phyloP scores from a whole-genome alignment of 2,113 vertebrate species.

The Origma solitaria region DNA sequence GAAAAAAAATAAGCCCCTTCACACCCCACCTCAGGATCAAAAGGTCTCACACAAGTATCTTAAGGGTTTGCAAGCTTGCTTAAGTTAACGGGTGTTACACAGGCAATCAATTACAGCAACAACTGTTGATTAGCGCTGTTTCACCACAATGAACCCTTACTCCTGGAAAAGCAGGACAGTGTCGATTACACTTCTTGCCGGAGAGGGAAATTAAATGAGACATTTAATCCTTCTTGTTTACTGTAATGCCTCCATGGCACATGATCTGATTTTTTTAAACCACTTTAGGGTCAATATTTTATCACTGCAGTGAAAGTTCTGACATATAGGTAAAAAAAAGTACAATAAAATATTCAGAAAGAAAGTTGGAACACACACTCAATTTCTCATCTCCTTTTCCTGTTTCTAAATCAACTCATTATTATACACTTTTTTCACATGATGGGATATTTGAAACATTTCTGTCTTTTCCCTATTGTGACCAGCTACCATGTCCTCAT shows the following conservation, averaged over 20 bases:
- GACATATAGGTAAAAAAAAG: neutral
- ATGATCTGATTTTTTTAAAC: neutral
- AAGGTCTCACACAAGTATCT: neutral
- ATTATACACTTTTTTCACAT: neutral
- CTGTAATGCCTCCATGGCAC: neutral
- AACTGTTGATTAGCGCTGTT: neutral
- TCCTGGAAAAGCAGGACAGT: neutral
- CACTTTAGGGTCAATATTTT: neutral
- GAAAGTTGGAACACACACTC: neutral
- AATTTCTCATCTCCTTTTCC: neutral
- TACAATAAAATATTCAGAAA: neutral
- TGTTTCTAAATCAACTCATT: neutral
- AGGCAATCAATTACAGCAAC: neutral
- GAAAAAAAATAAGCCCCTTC: neutral
- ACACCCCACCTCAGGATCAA: neutral
- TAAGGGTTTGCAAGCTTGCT: neutral
- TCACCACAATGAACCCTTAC: neutral
- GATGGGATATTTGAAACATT: neutral
- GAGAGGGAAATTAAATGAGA: neutral
- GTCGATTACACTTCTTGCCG: neutral
- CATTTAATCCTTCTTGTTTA: neutral
- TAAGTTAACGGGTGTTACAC: neutral
- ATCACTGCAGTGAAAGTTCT: neutral
- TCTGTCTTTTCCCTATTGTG: neutral
- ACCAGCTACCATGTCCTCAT: neutral